A percentile compares a stretch with the other conserved stretches of the same genome.
Conservation (phyloP, 2,888 invertebrate species). For the Drosophila mercatorum region DNA sequence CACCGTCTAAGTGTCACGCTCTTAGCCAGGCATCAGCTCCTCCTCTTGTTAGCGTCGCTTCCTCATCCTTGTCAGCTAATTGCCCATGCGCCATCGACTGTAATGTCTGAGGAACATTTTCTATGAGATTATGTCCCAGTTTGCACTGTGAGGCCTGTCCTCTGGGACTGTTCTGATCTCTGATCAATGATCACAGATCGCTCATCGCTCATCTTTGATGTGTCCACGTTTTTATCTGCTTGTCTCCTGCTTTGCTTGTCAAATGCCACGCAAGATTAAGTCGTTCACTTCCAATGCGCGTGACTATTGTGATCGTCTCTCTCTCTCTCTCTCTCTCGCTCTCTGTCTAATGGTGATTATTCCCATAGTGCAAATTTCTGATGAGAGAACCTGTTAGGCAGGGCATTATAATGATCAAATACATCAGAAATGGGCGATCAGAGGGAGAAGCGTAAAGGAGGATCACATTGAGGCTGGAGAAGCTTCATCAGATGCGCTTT, state of each 20-base stretch:
- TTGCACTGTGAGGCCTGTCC: constrained; percentile 23
- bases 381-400: constrained; percentile 42
- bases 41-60: constrained; percentile 11
- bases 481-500: constrained; percentile 34
- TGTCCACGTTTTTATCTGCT: constrained; percentile 55
- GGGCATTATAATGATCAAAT: constrained; percentile 39
- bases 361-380: constrained; percentile 59
- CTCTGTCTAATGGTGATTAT: constrained; percentile 58
- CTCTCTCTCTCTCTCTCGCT: constrained; percentile 21
- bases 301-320: constrained; percentile 35
- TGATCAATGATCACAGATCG: constrained; percentile 38
- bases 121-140: constrained; percentile 28
- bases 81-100: constrained; percentile 53
- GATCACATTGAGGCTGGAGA: constrained; percentile 7
- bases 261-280: constrained; percentile 63
- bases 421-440: constrained; percentile 55
- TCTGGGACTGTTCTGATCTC: constrained; percentile 39
- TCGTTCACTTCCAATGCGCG: constrained; percentile 54
- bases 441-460: constrained; percentile 21
- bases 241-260: constrained; percentile 39
- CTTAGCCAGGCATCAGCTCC: constrained; percentile 5
- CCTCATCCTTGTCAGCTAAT: constrained; percentile 61
- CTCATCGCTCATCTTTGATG: constrained; percentile 37
- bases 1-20: constrained; percentile 53
- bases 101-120: constrained; percentile 27